Evolutionary conservation across 2,797 vertebrate species (phyloP), one percentile per base, ranked within the genome.

Genomic region (Danio kyathit): DNA sequence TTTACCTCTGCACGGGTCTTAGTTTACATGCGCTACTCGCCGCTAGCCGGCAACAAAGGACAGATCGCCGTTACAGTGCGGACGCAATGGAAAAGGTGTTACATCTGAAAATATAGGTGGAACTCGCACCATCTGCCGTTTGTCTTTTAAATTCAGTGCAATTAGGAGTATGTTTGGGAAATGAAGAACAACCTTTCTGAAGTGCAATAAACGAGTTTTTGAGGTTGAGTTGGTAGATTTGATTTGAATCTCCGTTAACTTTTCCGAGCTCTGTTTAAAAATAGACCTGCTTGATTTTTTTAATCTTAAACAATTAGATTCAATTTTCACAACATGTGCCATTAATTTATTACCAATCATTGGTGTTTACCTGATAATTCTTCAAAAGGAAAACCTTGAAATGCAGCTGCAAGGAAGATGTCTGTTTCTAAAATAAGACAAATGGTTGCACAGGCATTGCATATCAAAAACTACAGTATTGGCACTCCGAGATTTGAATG

Each of bases 1-100:
- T 84, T 80, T 80, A 70, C 85, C 80, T 82, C 80, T 71, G 51
- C 71, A 66, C 69, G 12, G 79, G 78, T 63, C 71, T 74, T 57
- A 57, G 79, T 59, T 80, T 73, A 80, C 70, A 80, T 13, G 61
- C n/a, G 5, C 70, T 21, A 10, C n/a, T 74, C 43, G 13, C 29
- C 57, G 14, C 57, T 63, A 64, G 48, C 67, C 67, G 19, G 46
- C 70, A 40, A 73, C 69, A 65, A 74, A 59, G 60, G 61, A 80
- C 17, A 2, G 51, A 61, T 19, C 17, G 38, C 41, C n/a, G n/a
- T 29, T 63, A 10, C 11, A n/a, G 59, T 72, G 72, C 3, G 40
- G 69, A 79, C 21, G 29, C 66, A 63, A 38, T 43, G 61, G 38
- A 52, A 63, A 78, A 71, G 76, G 66, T 77, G 66, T 79, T 70